phyloP scores from a whole-genome alignment of 2,113 vertebrate genomes.

The Sphaerodactylus townsendi region DNA sequence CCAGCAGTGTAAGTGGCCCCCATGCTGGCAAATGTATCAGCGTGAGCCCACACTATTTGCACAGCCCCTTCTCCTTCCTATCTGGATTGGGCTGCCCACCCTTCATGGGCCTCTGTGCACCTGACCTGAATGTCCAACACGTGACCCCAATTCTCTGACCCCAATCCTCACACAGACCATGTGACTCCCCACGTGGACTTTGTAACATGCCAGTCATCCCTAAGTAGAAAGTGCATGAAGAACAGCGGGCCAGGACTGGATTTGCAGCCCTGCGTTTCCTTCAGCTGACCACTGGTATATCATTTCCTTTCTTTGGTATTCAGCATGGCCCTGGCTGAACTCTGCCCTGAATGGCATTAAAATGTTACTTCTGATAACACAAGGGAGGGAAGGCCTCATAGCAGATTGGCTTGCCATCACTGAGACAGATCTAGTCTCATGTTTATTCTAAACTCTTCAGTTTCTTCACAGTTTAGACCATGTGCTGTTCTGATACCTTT shows the following conservation, averaged over 20 bases:
- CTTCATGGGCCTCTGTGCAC: too few species aligned
- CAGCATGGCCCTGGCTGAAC: not conserved
- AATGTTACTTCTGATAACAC: not conserved
- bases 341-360: not conserved
- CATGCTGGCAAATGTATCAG: too few species aligned
- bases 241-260: not conserved
- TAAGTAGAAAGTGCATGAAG: not conserved
- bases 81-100: too few species aligned
- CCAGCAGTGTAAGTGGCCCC: too few species aligned
- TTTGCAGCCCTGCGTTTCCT: not conserved
- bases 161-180: too few species aligned
- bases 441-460: not conserved
- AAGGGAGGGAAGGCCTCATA: not conserved
- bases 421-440: fast-evolving
- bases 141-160: too few species aligned
- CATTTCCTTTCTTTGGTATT: not conserved
- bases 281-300: not conserved
- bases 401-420: not conserved
- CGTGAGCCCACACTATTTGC: too few species aligned
- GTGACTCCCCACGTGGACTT: too few species aligned
- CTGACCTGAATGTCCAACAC: too few species aligned
- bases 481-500: not conserved
- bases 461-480: not conserved
- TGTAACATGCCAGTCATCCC: too few species aligned
- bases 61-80: too few species aligned